Percentiles rank a stretch among this genome's conserved stretches.
phyloP scores from a whole-genome alignment of 2,113 vertebrate genomes.

The Ammospiza caudacuta region DNA sequence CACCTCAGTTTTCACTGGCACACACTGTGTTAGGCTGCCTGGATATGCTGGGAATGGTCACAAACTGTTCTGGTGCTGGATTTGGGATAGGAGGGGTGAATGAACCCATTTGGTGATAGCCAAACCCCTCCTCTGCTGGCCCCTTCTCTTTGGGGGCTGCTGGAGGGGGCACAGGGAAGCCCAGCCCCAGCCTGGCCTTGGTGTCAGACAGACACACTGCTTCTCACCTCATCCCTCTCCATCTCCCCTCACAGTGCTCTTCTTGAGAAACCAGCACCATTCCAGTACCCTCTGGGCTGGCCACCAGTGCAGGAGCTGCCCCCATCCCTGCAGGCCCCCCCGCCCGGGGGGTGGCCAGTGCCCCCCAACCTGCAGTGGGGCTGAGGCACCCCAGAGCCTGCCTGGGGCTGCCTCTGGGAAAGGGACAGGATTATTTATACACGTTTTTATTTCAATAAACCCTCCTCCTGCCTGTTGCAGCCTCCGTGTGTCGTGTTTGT shows the following conservation, averaged over 20 bases:
- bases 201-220: too few relatives aligned
- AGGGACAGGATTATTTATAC: not conserved
- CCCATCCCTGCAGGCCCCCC: slow-evolving; percentile 76
- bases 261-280: slow-evolving; percentile 43
- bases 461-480: fast-evolving
- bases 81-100: not conserved
- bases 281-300: slow-evolving; percentile 80
- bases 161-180: not conserved
- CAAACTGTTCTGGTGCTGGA: not conserved
- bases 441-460: not conserved
- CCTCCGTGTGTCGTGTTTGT: fast-evolving
- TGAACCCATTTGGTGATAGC: not conserved
- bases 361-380: slow-evolving; percentile 77
- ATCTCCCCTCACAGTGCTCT: slow-evolving; percentile 40
- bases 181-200: not conserved
- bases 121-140: not conserved
- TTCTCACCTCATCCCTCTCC: not conserved
- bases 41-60: not conserved
- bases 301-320: slow-evolving; percentile 79
- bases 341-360: slow-evolving; percentile 58
- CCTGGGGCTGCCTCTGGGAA: not conserved
- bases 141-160: not conserved
- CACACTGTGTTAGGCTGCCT: fast-evolving
- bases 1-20: not conserved
- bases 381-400: slow-evolving; percentile 27